phyloP scores from a whole-genome alignment of 2,888 invertebrate genomes.

The Agonopterix subpropinquella region DNA sequence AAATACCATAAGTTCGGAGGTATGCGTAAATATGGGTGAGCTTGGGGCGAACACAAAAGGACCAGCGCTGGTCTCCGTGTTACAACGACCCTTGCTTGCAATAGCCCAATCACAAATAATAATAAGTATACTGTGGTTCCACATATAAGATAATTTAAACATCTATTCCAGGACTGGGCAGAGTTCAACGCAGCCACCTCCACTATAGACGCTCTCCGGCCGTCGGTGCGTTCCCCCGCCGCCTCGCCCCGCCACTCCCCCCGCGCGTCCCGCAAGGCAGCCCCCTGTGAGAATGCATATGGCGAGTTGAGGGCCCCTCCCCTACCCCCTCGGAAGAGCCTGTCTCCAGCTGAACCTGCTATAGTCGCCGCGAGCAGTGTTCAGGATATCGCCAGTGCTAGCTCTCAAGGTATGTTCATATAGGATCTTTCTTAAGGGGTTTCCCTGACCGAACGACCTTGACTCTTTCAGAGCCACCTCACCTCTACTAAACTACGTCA shows the following conservation, averaged over 20 bases:
- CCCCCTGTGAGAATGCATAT: constrained; percentile 54
- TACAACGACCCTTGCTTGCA: too few species aligned
- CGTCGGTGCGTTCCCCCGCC: constrained; percentile 69
- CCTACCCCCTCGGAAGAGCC: constrained; percentile 75
- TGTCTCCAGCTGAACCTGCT: constrained; percentile 57
- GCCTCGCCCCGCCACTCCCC: constrained; percentile 74
- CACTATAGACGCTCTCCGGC: constrained; percentile 73
- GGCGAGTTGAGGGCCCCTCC: constrained; percentile 67
- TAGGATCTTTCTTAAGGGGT: too few species aligned
- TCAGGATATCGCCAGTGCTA: constrained; percentile 55
- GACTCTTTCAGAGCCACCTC: too few species aligned
- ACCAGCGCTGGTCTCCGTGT: too few species aligned
- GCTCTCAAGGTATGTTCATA: constrained; percentile 29
- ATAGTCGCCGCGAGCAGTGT: constrained; percentile 57
- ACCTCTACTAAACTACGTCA: too few species aligned
- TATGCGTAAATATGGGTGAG: too few species aligned
- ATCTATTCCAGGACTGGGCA: constrained; percentile 69
- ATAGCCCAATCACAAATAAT: too few species aligned
- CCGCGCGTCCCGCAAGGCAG: constrained; percentile 39
- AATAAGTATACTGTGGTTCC: too few species aligned
- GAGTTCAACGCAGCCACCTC: constrained; percentile 80
- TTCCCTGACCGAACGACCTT: too few species aligned
- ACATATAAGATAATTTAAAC: not conserved
- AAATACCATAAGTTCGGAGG: too few species aligned
- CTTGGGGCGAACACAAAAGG: too few species aligned